phyloP scores from a whole-genome alignment of 2,888 invertebrate genomes.

The Pomacea canaliculata region DNA sequence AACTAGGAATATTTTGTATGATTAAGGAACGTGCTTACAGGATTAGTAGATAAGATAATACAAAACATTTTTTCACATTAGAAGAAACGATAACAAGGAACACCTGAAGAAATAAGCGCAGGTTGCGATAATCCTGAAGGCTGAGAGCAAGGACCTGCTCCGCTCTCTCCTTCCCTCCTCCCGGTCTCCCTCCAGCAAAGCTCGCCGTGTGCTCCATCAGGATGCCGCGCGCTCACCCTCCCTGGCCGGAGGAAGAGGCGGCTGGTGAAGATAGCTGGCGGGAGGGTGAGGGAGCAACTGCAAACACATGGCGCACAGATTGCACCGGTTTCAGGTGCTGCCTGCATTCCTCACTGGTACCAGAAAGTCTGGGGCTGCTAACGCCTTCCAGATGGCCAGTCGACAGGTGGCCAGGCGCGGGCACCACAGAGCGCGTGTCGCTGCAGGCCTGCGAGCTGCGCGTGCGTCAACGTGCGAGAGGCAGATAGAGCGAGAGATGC shows the following conservation, averaged over 20 bases:
- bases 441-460: neutral
- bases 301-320: constrained; percentile 13
- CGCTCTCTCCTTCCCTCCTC: no score
- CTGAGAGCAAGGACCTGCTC: no score
- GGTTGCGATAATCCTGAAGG: no score
- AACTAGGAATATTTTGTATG: no score
- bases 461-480: no score
- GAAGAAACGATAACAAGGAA: no score
- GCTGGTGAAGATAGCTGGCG: neutral
- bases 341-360: constrained; percentile 50
- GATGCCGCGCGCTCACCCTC: neutral
- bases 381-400: constrained; percentile 44
- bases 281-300: constrained; percentile 5
- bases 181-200: no score
- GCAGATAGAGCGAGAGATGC: no score
- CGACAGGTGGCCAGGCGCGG: constrained; percentile 30
- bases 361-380: constrained; percentile 48
- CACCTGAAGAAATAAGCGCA: no score
- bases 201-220: neutral
- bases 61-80: no score
- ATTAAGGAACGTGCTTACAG: no score
- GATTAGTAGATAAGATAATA: no score
- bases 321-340: constrained; percentile 36
- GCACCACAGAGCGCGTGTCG: neutral
- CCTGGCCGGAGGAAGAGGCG: neutral